Evolutionary conservation across 2,113 vertebrate species (phyloP).

Genomic region (Grammomys dolichurus): DNA sequence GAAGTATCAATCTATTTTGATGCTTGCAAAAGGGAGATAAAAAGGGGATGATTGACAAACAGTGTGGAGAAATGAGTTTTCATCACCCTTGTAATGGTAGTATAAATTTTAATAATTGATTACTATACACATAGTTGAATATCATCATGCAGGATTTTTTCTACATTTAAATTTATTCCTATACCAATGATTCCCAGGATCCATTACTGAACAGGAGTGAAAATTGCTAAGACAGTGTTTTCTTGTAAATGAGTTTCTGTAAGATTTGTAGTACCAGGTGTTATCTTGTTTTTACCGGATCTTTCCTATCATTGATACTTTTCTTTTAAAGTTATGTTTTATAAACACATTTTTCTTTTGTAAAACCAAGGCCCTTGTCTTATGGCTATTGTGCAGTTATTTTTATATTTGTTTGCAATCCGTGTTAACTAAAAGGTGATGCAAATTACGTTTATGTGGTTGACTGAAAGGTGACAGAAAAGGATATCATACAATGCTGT

Average conservation of each 20-base stretch:
- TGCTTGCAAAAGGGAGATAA: background rate
- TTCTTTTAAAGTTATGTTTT: background rate
- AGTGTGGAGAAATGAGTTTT: background rate
- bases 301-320: background rate
- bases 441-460: background rate
- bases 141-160: background rate
- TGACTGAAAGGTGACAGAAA: constrained; percentile 18
- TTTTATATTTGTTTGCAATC: constrained; percentile 20
- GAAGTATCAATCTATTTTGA: background rate
- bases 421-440: background rate
- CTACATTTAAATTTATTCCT: background rate
- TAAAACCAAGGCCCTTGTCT: background rate
- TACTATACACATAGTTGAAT: background rate
- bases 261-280: background rate
- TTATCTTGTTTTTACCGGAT: background rate
- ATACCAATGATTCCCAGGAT: background rate
- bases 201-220: background rate
- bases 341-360: background rate
- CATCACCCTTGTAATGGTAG: background rate
- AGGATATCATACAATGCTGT: background rate
- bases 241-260: background rate
- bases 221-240: background rate
- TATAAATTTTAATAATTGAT: constrained; percentile 24
- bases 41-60: background rate
- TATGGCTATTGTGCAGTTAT: background rate